Evolutionary conservation across 2,797 vertebrate genomes (phyloP), one percentile per base, ranked within the genome.

Genomic region (Pangasius sanitwongsei): DNA sequence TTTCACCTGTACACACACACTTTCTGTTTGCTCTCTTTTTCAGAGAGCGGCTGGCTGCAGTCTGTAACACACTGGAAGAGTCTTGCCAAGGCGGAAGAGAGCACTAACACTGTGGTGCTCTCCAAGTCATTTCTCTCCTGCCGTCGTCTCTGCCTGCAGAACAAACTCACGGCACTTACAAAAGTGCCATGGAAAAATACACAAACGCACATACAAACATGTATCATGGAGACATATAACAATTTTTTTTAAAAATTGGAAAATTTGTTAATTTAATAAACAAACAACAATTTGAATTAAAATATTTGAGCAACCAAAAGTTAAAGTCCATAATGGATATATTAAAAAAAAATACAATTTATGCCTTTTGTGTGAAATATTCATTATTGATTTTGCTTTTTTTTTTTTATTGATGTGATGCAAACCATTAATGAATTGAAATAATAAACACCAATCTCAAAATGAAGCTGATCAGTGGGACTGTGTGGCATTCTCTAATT

Each of bases 51-150:
- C 96, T 97, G 97, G 97, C 97, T 96, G 93, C 93, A 95, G 95
- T 91, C 91, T 91, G 90, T 95, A 97, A 96, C 96, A 96, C 95
- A 96, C 96, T 95, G 95, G 94, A 95, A 93, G 94, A 94, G 86
- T 94, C 96, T 95, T 97, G 97, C 97, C 97, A 97, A 97, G 95
- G 96, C 95, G 95, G 96, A 96, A 95, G 96, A 96, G 94, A 96
- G 95, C 96, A 96, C 96, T 95, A 96, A 96, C 95, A 97, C 96
- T 96, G 96, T 95, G 95, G 89, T 94, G 95, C 89, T 80, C 69
- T 89, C 53, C 89, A 86, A 89, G 85, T 91, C 59, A 83, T 88
- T 89, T 72, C 87, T 89, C 82, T 74, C 61, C 78, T 44, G 41
- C 70, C 44, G 18, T 61, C 53, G 11, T 78, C 57, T 74, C 20